A percentile compares a stretch with the other conserved stretches of the same genome.
These are phyloP conservation scores for Hippocampus abdominalis DNA, from an alignment of 2,113 vertebrate genomes.

Conservation along the genomic window DNA sequence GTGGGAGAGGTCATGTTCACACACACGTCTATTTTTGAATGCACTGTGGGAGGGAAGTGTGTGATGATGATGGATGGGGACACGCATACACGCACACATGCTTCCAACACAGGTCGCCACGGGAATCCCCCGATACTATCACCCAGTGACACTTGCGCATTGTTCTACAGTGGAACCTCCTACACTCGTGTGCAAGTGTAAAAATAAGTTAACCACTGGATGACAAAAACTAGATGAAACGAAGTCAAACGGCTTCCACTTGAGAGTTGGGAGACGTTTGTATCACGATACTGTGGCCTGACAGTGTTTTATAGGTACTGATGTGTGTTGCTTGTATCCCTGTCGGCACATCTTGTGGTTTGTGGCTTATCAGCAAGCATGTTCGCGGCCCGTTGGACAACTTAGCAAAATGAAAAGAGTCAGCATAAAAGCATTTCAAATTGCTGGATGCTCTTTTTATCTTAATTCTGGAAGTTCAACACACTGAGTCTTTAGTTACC, in stretches of 20 bases:
- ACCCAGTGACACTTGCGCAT: constrained; percentile 26
- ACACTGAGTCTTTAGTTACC: too few relatives aligned
- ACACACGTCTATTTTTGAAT: constrained; percentile 72
- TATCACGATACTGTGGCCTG: background rate
- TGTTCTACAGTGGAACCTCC: background rate
- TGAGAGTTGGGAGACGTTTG: background rate
- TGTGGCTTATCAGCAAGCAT: background rate
- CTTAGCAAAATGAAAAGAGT: too few relatives aligned
- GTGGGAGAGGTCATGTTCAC: constrained; percentile 76
- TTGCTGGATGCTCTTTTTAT: too few relatives aligned
- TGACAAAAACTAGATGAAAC: background rate
- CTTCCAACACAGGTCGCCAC: constrained; percentile 24
- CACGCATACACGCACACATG: constrained; percentile 33
- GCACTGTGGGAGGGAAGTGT: constrained; percentile 69
- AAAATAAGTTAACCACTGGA: background rate
- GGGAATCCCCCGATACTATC: constrained; percentile 70
- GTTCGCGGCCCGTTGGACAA: too few relatives aligned
- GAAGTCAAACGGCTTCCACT: background rate
- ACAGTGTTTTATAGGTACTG: background rate
- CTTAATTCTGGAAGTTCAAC: too few relatives aligned
- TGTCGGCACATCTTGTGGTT: background rate
- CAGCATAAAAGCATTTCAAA: too few relatives aligned
- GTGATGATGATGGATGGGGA: constrained; percentile 70
- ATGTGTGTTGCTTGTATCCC: background rate
- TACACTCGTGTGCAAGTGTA: background rate